Base-by-base conservation (phyloP, 53 echinoderm and acorn worm genomes). In the Temnopleurus reevesii region DNA sequence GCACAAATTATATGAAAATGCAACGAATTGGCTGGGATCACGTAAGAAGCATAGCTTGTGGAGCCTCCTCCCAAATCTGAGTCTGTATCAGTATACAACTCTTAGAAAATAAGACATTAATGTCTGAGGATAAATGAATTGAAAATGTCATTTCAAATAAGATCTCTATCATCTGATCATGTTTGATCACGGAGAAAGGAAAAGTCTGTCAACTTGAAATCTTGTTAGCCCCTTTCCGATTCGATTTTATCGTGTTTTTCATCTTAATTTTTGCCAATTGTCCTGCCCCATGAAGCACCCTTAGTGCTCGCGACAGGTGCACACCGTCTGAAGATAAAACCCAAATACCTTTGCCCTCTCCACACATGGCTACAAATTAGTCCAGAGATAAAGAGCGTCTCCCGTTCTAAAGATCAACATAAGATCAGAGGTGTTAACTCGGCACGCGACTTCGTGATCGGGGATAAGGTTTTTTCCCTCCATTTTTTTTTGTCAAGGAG, bases 361-460 rank as follows among this genome's bases (percentile, higher is more conserved):
- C 63, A 63, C 63, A 63, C 63, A 63, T 63, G 71, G 71, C 36
- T 23, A 79, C 46, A 49, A 49, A 79, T 79, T 49, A 49, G 9
- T 47, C 8, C 28, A 47, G 79, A 79, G 79, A 79, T 79, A 79
- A 79, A 79, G 49, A 79, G 28, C 27, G 27, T 49, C 79, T 46
- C 79, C 46, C 26, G 49, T 79, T 46, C 79, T 49, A 47, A 83
- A 55, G 54, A 83, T 83, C 83, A 83, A 33, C 36, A 19, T 2
- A 34, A 56, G 83, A 83, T 83, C 71, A 54, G 45, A 36, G 46
- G 85, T 85, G 85, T 85, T 59, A 60, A 45, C 45, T 27, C 59
- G 85, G 85, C 85, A 85, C 85, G 85, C 85, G 85, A 83, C 83
- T 28, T 17, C 7, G 24, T 13, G 26, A 58, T 83, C 19, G 23